Evolutionary conservation across 2,113 vertebrate species (phyloP), one percentile per base, ranked within the genome.

Genomic region (Odontophorus gujanensis): DNA sequence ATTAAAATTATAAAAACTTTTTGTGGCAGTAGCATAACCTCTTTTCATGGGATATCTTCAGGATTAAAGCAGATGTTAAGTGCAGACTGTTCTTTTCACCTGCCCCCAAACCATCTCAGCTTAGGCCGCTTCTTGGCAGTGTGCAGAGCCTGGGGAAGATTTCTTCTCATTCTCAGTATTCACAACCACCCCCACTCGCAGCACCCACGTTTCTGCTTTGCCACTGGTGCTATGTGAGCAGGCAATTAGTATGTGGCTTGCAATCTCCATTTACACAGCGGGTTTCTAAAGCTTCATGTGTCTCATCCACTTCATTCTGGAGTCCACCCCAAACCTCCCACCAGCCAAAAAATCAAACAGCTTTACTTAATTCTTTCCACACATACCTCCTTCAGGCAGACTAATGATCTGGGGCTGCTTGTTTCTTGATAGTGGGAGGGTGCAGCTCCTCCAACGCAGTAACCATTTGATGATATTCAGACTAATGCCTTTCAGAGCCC

Each of bases 241-340:
- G 89, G 61, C 79, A 92, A 87, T 95, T 95, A 93, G 94, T 85
- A 68, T 85, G 90, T 93, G 95, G 87, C 85, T 91, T 95, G 76
- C 61, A 1, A 63, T 89, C 92, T 89, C 81, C 84, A 91, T 85
- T 75, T 87, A 92, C 0, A 3, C 62, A 96, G 91, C 89, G 81
- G 81, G 87, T 92, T 96, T 92, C 79, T 89, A 80, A 79, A 91
- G 84, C 78, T 96, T 87, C 87, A 34, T 93, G 75, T 85, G 81
- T 89, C 86, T 95, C 77, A 92, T 95, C 72, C 55, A 21, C 89
- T 93, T 95, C 78, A 85, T 87, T 97, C 93, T 68, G 76, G 82
- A 95, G 92, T 92, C 85, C 91, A 94, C 91, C 94, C 65, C 51
- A 95, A 95, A 65, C 72, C 87, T 95, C 94, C 91, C 68, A 95